Evolutionary conservation across 2,888 invertebrate species (phyloP).

Genomic region (Phlogophora meticulosa): DNA sequence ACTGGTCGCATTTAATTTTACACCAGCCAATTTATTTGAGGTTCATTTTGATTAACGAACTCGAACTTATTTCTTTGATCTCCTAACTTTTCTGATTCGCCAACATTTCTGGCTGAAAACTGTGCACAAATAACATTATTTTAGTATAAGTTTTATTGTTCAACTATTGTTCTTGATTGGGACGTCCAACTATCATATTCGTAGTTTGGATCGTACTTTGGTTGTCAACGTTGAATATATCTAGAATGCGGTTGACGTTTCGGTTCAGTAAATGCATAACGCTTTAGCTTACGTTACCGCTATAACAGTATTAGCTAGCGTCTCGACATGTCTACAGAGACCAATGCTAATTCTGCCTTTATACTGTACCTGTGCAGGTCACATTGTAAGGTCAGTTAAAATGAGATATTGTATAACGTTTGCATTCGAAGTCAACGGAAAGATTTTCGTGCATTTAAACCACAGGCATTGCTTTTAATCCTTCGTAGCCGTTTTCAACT

Average conservation of each 20-base stretch:
- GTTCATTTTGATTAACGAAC: slow-evolving; percentile 39
- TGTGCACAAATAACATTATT: slow-evolving; percentile 32
- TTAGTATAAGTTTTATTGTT: slow-evolving; percentile 25
- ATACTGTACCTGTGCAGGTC: slow-evolving; percentile 11
- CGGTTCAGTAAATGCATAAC: slow-evolving; percentile 37
- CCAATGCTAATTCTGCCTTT: slow-evolving; percentile 28
- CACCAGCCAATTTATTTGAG: slow-evolving; percentile 53
- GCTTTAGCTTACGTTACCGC: slow-evolving; percentile 28
- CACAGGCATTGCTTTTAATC: not conserved
- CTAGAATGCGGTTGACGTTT: slow-evolving; percentile 30
- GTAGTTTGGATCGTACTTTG: slow-evolving; percentile 19
- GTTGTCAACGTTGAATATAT: slow-evolving; percentile 8
- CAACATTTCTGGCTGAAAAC: slow-evolving; percentile 30
- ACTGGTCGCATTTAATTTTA: slow-evolving; percentile 68
- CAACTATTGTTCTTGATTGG: slow-evolving; percentile 25
- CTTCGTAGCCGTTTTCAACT: not conserved
- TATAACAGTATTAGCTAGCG: slow-evolving; percentile 45
- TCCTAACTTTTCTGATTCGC: slow-evolving; percentile 37
- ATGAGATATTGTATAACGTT: not conserved
- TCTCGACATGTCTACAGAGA: slow-evolving; percentile 32
- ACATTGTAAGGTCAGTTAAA: not conserved
- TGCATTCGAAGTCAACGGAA: not conserved
- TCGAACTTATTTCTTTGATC: slow-evolving; percentile 46
- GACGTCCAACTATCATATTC: not conserved
- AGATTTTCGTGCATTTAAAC: not conserved